Conservation (phyloP, 2,888 invertebrate genomes). For the Drosophila setosimentum region DNA sequence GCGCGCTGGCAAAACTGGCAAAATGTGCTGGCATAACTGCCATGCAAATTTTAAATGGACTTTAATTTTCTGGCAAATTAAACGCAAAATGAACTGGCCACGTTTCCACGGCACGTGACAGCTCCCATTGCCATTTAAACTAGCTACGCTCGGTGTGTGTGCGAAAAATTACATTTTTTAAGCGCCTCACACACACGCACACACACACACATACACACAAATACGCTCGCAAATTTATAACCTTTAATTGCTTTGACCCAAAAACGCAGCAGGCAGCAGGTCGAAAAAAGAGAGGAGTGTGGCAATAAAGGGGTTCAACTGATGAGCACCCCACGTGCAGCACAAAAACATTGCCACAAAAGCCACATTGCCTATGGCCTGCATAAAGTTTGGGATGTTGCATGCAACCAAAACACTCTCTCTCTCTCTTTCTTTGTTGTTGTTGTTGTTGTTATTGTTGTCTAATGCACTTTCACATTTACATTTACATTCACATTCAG, state of each 20-base stretch:
- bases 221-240: constrained; percentile 77
- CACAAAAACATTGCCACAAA: constrained; percentile 61
- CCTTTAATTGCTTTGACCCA: constrained; percentile 82
- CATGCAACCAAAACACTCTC: background rate
- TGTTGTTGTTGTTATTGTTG: background rate
- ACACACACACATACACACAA: background rate
- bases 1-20: constrained; percentile 13
- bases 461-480: constrained; percentile 73
- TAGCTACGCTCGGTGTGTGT: constrained; percentile 9
- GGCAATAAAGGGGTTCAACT: background rate
- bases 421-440: background rate
- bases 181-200: background rate
- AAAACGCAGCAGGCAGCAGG: constrained; percentile 69
- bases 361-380: constrained; percentile 74
- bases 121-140: constrained; percentile 15
- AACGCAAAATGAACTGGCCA: constrained; percentile 75
- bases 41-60: constrained; percentile 79
- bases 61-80: constrained; percentile 80
- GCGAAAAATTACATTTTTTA: constrained; percentile 64
- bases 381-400: constrained; percentile 52
- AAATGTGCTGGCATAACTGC: constrained; percentile 38
- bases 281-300: background rate
- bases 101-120: constrained; percentile 64
- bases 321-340: constrained; percentile 2
- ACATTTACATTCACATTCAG: constrained; percentile 45